Percentiles rank a stretch among this genome's conserved stretches.
Evolutionary conservation across 2,797 vertebrate species (phyloP).

Genomic region (Bradypodion ventrale): DNA sequence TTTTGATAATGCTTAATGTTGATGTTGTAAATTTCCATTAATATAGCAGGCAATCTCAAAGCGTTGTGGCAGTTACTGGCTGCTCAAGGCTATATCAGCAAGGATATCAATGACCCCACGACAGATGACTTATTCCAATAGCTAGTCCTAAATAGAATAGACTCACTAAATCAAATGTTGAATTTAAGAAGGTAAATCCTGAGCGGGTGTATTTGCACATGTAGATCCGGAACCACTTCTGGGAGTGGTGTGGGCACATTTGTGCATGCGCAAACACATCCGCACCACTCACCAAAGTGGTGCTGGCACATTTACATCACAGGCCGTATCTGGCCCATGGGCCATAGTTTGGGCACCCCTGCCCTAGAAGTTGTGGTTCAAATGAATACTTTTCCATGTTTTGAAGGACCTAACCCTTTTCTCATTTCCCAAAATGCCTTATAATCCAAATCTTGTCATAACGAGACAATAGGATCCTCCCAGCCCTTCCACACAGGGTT

Average conservation of each 20-base stretch:
- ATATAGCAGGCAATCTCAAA: not conserved
- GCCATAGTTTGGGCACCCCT: too few species aligned
- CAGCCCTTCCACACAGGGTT: not conserved
- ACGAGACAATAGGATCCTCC: not conserved
- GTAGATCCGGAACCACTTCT: too few species aligned
- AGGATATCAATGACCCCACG: not conserved
- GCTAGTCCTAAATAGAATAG: not conserved
- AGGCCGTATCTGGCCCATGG: too few species aligned
- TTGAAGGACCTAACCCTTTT: too few species aligned
- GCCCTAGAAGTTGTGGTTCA: not conserved
- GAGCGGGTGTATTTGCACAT: too few species aligned
- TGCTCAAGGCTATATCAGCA: too few species aligned
- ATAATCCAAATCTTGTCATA: not conserved
- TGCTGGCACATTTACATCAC: too few species aligned
- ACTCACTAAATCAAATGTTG: not conserved
- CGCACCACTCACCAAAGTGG: too few species aligned
- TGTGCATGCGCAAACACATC: too few species aligned
- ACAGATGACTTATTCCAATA: not conserved
- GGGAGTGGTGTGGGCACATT: too few species aligned
- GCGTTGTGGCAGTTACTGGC: too few species aligned
- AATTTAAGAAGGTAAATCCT: not conserved
- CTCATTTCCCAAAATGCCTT: too few species aligned
- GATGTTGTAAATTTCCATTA: not conserved
- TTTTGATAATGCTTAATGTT: not conserved
- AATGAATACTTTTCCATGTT: not conserved